phyloP scores from a whole-genome alignment of 2,797 vertebrate species.

The Florisuga fusca region DNA sequence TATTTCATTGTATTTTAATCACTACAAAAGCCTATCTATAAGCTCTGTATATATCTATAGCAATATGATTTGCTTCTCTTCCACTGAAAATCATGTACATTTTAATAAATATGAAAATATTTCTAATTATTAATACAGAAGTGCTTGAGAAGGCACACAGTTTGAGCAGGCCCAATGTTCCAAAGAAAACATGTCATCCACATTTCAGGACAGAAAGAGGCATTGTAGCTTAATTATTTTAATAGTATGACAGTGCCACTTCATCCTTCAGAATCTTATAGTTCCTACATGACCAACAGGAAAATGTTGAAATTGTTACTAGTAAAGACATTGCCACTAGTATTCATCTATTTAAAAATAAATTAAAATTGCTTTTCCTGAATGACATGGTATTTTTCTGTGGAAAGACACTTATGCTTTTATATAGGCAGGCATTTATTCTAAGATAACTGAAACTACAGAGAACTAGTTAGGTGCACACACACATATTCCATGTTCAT shows the following conservation, averaged over 20 bases:
- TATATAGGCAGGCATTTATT: not conserved
- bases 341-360: not conserved
- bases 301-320: not conserved
- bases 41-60: accelerated
- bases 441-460: constrained; percentile 55
- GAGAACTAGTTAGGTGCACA: constrained; percentile 60
- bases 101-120: not conserved
- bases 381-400: not conserved
- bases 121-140: constrained; percentile 25
- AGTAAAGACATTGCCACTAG: not conserved
- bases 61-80: constrained; percentile 6
- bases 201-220: not conserved
- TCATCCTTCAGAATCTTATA: constrained; percentile 17
- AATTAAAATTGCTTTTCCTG: not conserved
- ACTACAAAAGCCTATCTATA: not conserved
- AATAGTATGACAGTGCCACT: not conserved
- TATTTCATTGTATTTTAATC: constrained; percentile 61
- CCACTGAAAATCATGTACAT: not conserved
- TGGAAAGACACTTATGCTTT: not conserved
- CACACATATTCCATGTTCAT: constrained; percentile 10
- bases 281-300: not conserved
- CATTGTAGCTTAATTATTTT: not conserved
- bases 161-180: not conserved
- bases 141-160: not conserved
- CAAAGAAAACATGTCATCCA: not conserved